phyloP scores from a whole-genome alignment of 2,888 invertebrate species.

The Seladonia tumulorum region DNA sequence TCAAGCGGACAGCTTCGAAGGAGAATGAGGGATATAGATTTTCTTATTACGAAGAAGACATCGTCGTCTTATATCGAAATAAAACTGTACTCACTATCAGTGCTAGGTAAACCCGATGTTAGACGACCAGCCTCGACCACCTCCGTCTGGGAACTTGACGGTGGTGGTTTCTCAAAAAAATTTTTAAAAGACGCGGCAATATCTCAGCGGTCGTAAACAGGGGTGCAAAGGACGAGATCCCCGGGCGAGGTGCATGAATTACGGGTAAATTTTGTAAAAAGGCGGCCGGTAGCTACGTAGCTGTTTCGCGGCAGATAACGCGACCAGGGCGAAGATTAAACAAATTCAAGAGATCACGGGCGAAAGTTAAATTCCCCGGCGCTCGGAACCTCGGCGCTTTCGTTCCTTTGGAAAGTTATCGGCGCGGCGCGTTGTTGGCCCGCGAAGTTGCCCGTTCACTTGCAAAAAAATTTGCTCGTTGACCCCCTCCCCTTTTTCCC shows the following conservation, averaged over 20 bases:
- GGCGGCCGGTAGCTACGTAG: not conserved
- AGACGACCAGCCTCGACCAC: not conserved
- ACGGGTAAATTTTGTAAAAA: slow-evolving; percentile 22
- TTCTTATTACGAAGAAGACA: too few relatives aligned
- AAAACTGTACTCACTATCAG: too few relatives aligned
- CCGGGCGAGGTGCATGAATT: not conserved
- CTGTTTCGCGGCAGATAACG: slow-evolving; percentile 14
- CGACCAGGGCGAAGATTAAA: slow-evolving; percentile 44
- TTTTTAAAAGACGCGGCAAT: not conserved
- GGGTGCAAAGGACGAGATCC: not conserved
- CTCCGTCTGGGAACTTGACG: not conserved
- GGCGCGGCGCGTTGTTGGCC: not conserved
- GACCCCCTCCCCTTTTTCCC: not conserved
- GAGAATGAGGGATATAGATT: too few relatives aligned
- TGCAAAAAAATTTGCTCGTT: slow-evolving; percentile 49
- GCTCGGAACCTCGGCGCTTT: slow-evolving; percentile 17
- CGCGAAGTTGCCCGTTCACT: slow-evolving; percentile 18
- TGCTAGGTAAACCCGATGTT: too few relatives aligned
- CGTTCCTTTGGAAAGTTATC: slow-evolving; percentile 39
- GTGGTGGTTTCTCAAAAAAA: not conserved
- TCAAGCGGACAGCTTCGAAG: too few relatives aligned
- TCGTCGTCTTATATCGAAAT: too few relatives aligned
- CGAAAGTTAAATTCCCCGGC: slow-evolving; percentile 47
- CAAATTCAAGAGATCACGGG: slow-evolving; percentile 41
- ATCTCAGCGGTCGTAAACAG: not conserved